Evolutionary conservation across 1,140 invertebrate species (phyloP), one percentile per base, ranked within the genome.

Genomic region (Hyposmocoma kahamanoa): DNA sequence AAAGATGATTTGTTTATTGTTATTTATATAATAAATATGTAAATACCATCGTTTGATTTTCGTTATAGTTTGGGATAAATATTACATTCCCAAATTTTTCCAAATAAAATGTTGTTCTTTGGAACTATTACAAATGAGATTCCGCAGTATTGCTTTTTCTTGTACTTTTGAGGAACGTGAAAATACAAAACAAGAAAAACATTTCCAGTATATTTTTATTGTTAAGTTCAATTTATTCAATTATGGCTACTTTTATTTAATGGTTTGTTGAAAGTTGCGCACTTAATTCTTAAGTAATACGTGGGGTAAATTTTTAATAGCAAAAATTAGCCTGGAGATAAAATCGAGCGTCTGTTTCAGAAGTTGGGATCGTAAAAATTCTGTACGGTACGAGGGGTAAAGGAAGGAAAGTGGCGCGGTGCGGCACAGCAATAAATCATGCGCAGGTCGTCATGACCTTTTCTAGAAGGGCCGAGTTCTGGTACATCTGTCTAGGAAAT

Each of bases 351-450:
- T 54, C 55, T 56, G 56, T 53, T 59, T 24, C 47, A 39, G 45
- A 61, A 59, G 56, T 62, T 49, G 10, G 36, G 46, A 52, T 65
- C 66, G 51, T 68, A 65, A 68, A 68, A 67, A 64, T 56, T 60
- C 47, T 53, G 47, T 50, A 47, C 57, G 51, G 43, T 61, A 54
- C 55, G 38, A 46, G 49, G 50, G 50, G 36, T 36, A 42, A 38
- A 53, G 47, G 47, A n/a, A n/a, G n/a, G n/a, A n/a, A n/a, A n/a
- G n/a, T n/a, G n/a, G n/a, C n/a, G n/a, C n/a, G n/a, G n/a, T n/a
- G n/a, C n/a, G n/a, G 34, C 46, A 34, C 28, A 41, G 34, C 13
- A 22, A 50, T 56, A 56, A 60, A 56, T 52, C 47, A 45, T 28
- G 43, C n/a, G 11, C 24, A 22, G 24, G 22, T 22, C 11, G 11